Evolutionary conservation across 1,140 invertebrate species (phyloP), one percentile per base, ranked within the genome.

Genomic region (Drosophila mayri): DNA sequence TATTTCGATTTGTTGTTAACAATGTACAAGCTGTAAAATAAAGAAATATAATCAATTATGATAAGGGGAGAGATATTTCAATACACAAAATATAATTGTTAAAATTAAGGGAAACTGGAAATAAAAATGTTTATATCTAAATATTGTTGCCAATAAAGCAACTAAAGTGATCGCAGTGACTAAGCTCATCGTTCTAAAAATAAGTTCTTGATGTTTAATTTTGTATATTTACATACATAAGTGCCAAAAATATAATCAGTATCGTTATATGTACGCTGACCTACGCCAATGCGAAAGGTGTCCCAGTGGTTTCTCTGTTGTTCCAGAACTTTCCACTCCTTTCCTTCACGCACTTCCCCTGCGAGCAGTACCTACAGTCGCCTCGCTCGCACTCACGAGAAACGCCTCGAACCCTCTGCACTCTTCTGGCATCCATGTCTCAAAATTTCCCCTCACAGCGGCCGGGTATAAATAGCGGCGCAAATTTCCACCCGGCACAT

Each of bases 251-350:
- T 4, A n/a, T 41, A 18, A 1, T 10, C 8, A 8, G 7, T 10
- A 50, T 30, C 16, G 5, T 50, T 50, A 18, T 18, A 3, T 18
- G 10, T 4, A 7, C 47, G 16, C 25, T 50, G 47, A 50, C 47
- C 47, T 50, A 50, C 47, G 25, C 2, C 28, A 50, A 50, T 30
- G 10, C 47, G 12, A 30, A 18, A 12, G 25, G 47, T 50, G 25
- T 50, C 47, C 47, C 47, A 50, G 47, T 30, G 25, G 4, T 18
- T 44, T 16, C 3, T 16, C 7, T 4, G 3, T 25, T 25, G n/a
- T 20, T 44, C 43, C 40, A 25, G 22, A 47, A 47, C 5, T 4
- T n/a, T 47, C 14, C 1, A 25, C 92, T 97, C 97, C 63, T 94
- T 67, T 94, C 94, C 77, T 94, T 6, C 9, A n/a, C 11, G n/a